These are phyloP conservation scores for Cyprinodon diabolis DNA, from an alignment of 2,797 vertebrate genomes.

Conservation along the genomic window DNA sequence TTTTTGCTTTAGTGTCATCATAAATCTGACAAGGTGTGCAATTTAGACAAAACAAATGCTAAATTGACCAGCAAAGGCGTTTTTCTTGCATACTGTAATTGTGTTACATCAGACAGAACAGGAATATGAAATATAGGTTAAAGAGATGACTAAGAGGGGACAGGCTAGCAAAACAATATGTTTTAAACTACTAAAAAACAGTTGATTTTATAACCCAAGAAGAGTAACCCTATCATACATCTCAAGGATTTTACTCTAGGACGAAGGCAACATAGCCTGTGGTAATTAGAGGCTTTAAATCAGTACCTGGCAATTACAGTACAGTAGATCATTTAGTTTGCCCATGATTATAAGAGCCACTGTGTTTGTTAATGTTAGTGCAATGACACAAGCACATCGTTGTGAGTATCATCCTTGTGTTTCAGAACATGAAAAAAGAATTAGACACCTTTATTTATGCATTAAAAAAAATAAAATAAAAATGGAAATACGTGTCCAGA, in stretches of 20 bases:
- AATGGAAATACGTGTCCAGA: neutral
- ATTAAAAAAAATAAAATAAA: neutral
- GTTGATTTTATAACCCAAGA: conserved; percentile 12
- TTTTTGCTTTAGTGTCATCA: too few relatives aligned
- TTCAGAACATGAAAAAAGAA: neutral
- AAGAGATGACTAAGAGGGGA: conserved; percentile 7
- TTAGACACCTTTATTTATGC: neutral
- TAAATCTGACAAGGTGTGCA: neutral
- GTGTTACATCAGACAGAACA: neutral
- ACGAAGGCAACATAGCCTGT: conserved; percentile 43
- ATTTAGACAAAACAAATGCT: too few relatives aligned
- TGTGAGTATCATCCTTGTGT: conserved; percentile 21
- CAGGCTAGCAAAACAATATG: conserved; percentile 13
- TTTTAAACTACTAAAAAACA: conserved; percentile 32
- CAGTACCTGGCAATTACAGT: conserved; percentile 69
- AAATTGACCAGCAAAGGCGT: neutral
- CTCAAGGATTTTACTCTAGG: conserved; percentile 39
- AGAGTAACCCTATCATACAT: conserved; percentile 46
- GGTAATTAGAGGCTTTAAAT: conserved; percentile 71
- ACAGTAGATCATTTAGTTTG: conserved; percentile 68
- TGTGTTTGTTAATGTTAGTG: conserved; percentile 33
- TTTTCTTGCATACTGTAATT: neutral
- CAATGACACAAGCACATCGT: conserved; percentile 32
- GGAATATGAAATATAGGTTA: neutral
- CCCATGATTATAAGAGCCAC: conserved; percentile 48